Evolutionary conservation across 2,113 vertebrate genomes (phyloP), one percentile per base, ranked within the genome.

Genomic region (Parotia lawesii): DNA sequence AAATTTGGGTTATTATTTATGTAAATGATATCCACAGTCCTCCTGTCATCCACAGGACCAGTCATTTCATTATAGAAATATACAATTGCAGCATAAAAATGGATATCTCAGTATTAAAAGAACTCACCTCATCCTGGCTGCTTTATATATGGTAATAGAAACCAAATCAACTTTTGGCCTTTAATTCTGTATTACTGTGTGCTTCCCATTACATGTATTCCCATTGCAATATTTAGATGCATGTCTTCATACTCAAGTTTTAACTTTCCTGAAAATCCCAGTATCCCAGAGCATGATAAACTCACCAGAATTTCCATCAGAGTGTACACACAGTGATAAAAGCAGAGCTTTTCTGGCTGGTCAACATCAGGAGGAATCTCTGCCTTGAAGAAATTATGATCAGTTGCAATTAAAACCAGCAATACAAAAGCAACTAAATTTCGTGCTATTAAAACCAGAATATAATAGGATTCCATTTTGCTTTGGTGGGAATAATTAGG

Each of bases 231-330:
- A 76, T 69, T 83, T 83, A 90, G 37, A 75, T 62, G 25, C 9
- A 1, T 40, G 10, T 69, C 56, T 78, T 87, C 66, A 24, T 33
- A 20, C 5, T 69, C 42, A 57, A 15, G 2, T 13, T 57, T 60
- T 88, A 48, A 42, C 69, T 80, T 38, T 73, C 45, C 56, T 94
- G 69, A 81, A 74, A 86, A 70, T 80, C 60, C 33, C 62, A 79
- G 16, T 28, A 50, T 53, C 71, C 74, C 60, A 89, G 60, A 62
- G 86, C 31, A 37, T 11, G 64, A 60, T n/a, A 56, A 65, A 96
- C 89, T 96, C 92, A 93, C 87, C 93, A 93, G 77, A 78, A 78
- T 31, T 65, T 85, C 81, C 78, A 91, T 1, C 84, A 89, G n/a
- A 40, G 8, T 11, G 22, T 64, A 87, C 2, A 91, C 2, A 24